A percentile compares a stretch with the other conserved stretches of the same genome.
These are phyloP conservation scores for Drosophila saltans DNA, from an alignment of 1,140 invertebrate genomes.

Conservation along the genomic window DNA sequence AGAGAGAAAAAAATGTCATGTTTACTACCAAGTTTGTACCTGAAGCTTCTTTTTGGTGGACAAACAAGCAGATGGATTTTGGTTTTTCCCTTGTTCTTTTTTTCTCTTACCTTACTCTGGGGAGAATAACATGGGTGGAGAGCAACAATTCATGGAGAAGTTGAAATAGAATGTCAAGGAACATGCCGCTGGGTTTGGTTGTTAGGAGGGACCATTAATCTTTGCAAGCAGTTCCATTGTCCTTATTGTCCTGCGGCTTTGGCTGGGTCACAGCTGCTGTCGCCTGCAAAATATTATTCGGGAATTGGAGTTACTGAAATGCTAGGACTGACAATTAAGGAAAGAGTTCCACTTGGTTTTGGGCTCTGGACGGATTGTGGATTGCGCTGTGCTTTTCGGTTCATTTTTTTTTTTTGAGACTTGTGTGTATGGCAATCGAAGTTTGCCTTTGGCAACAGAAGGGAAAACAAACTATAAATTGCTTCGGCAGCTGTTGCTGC, in stretches of 20 bases:
- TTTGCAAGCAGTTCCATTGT: neutral
- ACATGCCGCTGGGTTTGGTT: neutral
- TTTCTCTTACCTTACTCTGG: neutral
- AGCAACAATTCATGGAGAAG: neutral
- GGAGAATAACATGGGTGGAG: neutral
- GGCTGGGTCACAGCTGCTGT: conserved; percentile 2
- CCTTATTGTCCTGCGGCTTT: conserved; percentile 5
- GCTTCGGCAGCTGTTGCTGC: conserved; percentile 43
- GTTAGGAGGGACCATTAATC: neutral
- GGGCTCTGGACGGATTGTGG: neutral
- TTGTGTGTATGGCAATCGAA: conserved; percentile 9
- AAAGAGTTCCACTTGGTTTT: neutral
- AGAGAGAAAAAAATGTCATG: neutral
- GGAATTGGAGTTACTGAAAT: neutral
- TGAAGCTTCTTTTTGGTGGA: neutral
- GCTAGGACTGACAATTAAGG: conserved; percentile 1
- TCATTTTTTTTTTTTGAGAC: conserved; percentile 4
- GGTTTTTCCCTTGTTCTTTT: neutral
- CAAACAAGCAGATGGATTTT: neutral
- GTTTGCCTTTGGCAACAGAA: conserved; percentile 9
- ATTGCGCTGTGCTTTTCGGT: neutral
- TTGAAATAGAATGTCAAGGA: neutral
- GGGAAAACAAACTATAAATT: conserved; percentile 42
- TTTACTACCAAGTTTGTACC: neutral
- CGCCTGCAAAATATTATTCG: conserved; percentile 2